These are phyloP conservation scores for Melanotus villosus DNA, from an alignment of 2,888 invertebrate species.

Conservation along the genomic window DNA sequence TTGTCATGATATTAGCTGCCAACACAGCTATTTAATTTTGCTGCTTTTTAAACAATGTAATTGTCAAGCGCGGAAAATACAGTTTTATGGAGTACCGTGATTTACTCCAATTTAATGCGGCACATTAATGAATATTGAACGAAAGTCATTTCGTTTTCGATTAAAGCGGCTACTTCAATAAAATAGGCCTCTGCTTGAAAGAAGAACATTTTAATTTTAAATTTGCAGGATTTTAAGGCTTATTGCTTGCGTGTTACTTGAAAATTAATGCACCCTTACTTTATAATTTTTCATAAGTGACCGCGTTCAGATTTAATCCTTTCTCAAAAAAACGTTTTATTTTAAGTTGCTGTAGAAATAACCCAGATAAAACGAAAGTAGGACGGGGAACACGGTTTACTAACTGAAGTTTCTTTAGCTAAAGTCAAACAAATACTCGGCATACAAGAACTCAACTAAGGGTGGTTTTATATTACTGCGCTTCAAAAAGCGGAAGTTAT, in stretches of 20 bases:
- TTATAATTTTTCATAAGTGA: conserved; percentile 14
- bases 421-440: conserved; percentile 46
- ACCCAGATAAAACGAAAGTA: conserved; percentile 19
- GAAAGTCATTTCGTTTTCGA: conserved; percentile 2
- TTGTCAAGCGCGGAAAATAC: not conserved
- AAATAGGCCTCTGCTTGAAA: no score
- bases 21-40: not conserved
- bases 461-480: conserved; percentile 49
- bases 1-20: not conserved
- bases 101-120: conserved; percentile 6
- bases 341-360: conserved; percentile 26
- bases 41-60: conserved; percentile 4
- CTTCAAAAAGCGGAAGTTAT: conserved; percentile 45
- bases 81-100: not conserved
- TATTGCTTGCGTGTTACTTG: not conserved
- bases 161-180: not conserved
- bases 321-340: conserved; percentile 3
- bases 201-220: no score
- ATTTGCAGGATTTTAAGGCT: not conserved
- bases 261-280: conserved; percentile 13
- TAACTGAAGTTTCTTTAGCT: conserved; percentile 40
- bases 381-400: conserved; percentile 20
- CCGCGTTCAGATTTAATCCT: conserved; percentile 13
- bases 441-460: conserved; percentile 42
- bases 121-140: conserved; percentile 7